phyloP scores from a whole-genome alignment of 2,797 vertebrate genomes.

The Eulemur coronatus region DNA sequence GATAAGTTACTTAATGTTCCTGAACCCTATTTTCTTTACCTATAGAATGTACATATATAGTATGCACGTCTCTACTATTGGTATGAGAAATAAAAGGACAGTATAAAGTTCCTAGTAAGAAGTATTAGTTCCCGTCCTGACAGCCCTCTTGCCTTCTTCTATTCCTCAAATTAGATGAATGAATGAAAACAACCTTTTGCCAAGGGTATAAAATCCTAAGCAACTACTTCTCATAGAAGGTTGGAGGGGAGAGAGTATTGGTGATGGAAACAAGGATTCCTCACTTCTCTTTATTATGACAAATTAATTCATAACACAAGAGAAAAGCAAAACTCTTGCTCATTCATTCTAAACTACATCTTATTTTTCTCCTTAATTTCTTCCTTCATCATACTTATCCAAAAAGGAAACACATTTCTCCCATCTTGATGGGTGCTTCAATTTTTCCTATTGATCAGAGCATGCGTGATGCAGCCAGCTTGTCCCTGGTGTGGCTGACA shows the following conservation, averaged over 20 bases:
- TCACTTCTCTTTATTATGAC: not conserved
- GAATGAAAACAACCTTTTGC: not conserved
- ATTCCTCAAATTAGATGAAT: not conserved
- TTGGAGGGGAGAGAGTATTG: not conserved
- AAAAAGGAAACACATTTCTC: not conserved
- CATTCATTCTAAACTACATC: not conserved
- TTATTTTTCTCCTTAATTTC: not conserved
- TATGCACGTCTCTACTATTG: not conserved
- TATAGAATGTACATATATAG: not conserved
- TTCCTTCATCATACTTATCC: not conserved
- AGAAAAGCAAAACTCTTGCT: not conserved
- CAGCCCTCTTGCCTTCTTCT: not conserved
- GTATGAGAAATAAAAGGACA: not conserved
- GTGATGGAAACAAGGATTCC: not conserved
- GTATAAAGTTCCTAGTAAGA: not conserved
- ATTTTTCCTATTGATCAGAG: not conserved
- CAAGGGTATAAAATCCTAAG: not conserved
- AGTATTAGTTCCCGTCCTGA: not conserved
- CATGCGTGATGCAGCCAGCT: not conserved
- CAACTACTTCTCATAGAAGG: not conserved
- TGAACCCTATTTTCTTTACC: not conserved
- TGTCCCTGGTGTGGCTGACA: not conserved
- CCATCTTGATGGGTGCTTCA: not conserved
- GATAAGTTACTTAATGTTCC: not conserved
- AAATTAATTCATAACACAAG: conserved; percentile 1